Conservation (phyloP, 1,140 invertebrate species). For the Brachystomella parvula region DNA sequence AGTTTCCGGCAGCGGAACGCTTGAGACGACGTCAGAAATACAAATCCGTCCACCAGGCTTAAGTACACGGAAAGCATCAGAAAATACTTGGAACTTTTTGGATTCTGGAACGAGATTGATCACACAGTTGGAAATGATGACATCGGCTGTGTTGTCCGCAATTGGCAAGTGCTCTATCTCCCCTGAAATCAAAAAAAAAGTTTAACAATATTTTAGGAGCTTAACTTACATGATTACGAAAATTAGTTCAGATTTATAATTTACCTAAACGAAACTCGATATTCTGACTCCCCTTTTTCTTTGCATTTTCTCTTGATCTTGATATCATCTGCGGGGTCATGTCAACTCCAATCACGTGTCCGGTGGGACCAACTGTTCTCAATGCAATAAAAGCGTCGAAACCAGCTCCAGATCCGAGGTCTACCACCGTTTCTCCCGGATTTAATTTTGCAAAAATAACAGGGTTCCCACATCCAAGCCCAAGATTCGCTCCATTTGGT, state of each 20-base stretch:
- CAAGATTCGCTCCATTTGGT: constrained; percentile 23
- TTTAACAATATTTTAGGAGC: neutral
- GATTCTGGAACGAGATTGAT: constrained; percentile 17
- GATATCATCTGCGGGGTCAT: constrained; percentile 30
- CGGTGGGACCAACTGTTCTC: constrained; percentile 18
- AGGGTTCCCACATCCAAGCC: constrained; percentile 26
- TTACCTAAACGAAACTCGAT: constrained; percentile 25
- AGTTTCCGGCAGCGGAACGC: constrained; percentile 7
- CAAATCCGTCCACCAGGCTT: constrained; percentile 18
- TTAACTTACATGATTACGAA: neutral
- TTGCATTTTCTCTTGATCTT: constrained; percentile 18
- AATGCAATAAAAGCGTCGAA: constrained; percentile 25
- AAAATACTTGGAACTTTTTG: constrained; percentile 13
- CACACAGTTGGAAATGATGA: constrained; percentile 28
- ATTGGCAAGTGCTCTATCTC: constrained; percentile 32
- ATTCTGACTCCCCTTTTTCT: constrained; percentile 16
- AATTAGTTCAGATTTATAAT: neutral
- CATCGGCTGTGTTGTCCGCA: constrained; percentile 20
- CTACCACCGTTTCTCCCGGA: constrained; percentile 19
- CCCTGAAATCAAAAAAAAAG: constrained; percentile 5
- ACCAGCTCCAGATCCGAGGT: constrained; percentile 24
- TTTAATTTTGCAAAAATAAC: constrained; percentile 16
- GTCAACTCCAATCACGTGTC: constrained; percentile 27
- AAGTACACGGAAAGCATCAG: constrained; percentile 18
- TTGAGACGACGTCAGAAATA: constrained; percentile 27